Evolutionary conservation across 2,797 vertebrate genomes (phyloP), one percentile per base, ranked within the genome.

Genomic region (Oreortyx pictus): DNA sequence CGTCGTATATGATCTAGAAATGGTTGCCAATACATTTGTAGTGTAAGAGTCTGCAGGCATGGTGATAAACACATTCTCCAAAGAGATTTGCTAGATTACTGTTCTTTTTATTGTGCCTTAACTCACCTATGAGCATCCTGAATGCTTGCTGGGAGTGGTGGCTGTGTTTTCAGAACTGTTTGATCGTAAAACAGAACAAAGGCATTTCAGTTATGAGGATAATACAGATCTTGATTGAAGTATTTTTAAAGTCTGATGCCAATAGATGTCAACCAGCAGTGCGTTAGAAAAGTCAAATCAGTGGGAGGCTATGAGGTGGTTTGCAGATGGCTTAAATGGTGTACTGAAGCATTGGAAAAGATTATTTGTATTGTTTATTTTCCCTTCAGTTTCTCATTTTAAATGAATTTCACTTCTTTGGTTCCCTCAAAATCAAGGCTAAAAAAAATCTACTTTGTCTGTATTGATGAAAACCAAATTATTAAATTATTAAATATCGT

Each of bases 61-160:
- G 43, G 75, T 73, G 85, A 96, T 94, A 96, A 93, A 93, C 10
- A 19, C 37, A 60, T 84, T 90, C 88, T 94, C 91, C 37, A 66
- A 85, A 82, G 96, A 93, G 74, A 94, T 93, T 75, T 85, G 61
- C 82, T 88, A 90, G 87, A 93, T 94, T 89, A 73, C 35, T 50
- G 35, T 84, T 84, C 61, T 93, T 89, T 94, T 95, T 92, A 86
- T 87, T 93, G 87, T 92, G 74, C 92, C 46, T 96, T 88, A 89
- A 88, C 79, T 91, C 93, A 95, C 91, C 94, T 93, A 68, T 83
- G 91, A 94, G 90, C 79, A 73, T 94, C 96, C 71, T 27, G 60
- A 76, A 67, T 68, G 75, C 91, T 95, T 90, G 68, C 94, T 86
- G 76, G 89, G 80, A 50, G 70, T 54, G 74, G 83, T 82, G 79